Evolutionary conservation across 2,888 invertebrate genomes (phyloP).

Genomic region (Bellardia bayeri): DNA sequence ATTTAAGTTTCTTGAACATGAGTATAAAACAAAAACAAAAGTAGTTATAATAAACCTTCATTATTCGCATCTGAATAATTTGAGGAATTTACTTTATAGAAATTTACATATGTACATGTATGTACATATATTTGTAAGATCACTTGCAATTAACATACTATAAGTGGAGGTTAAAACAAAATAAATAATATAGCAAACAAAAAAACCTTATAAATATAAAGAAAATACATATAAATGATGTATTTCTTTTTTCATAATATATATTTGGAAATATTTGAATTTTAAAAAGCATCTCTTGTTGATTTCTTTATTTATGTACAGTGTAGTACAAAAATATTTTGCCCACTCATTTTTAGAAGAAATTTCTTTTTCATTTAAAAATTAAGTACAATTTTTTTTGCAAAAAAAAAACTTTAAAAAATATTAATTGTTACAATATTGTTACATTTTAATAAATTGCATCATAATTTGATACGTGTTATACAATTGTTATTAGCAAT

Average conservation of each 20-base stretch:
- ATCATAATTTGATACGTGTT: too few relatives aligned
- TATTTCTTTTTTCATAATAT: slow-evolving; percentile 12
- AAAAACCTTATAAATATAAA: neutral
- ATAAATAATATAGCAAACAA: neutral
- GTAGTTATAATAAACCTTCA: neutral
- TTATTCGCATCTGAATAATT: neutral
- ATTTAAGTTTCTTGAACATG: neutral
- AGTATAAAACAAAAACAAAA: neutral
- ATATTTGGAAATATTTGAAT: slow-evolving; percentile 24
- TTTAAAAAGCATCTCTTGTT: slow-evolving; percentile 19
- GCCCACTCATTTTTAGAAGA: too few relatives aligned
- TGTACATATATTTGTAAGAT: neutral
- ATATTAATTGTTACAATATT: too few relatives aligned
- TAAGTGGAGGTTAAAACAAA: neutral
- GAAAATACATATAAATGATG: neutral
- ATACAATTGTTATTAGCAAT: too few relatives aligned
- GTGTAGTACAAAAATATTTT: too few relatives aligned
- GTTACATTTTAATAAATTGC: too few relatives aligned
- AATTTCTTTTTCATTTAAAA: too few relatives aligned
- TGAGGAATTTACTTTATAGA: neutral
- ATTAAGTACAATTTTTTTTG: too few relatives aligned
- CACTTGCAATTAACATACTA: neutral
- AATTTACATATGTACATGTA: neutral
- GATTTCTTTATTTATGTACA: neutral
- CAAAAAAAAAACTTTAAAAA: too few relatives aligned